Conservation (phyloP, 2,797 vertebrate species). For the Garrulus glandarius region DNA sequence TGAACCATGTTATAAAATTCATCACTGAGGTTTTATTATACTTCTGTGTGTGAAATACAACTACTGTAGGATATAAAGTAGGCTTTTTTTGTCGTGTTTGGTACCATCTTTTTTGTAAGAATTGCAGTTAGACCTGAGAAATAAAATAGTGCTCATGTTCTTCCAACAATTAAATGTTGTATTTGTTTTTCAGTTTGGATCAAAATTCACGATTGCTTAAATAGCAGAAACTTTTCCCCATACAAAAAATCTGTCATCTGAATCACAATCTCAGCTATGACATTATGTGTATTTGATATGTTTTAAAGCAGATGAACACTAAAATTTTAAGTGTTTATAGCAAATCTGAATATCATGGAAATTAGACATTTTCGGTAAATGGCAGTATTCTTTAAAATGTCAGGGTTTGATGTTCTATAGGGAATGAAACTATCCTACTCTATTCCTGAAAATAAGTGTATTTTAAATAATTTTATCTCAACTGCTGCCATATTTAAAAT, state of each 20-base stretch:
- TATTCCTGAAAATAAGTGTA: background rate
- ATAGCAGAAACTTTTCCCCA: background rate
- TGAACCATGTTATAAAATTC: background rate
- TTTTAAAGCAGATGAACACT: background rate
- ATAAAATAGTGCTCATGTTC: background rate
- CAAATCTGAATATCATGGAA: background rate
- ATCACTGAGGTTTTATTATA: background rate
- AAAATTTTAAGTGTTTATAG: background rate
- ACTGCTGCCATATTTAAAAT: background rate
- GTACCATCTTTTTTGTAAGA: background rate
- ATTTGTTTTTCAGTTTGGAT: constrained; percentile 24
- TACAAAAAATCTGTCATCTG: background rate
- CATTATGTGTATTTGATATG: background rate
- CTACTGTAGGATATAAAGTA: background rate
- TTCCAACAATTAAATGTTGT: background rate
- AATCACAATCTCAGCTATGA: background rate
- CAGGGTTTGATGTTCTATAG: background rate
- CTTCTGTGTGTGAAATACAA: background rate
- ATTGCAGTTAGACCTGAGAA: background rate
- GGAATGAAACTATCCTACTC: background rate
- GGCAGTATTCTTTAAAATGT: background rate
- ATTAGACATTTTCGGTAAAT: constrained; percentile 19
- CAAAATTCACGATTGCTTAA: constrained; percentile 16
- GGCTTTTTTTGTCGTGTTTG: background rate
- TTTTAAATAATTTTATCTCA: background rate